Evolutionary conservation across 2,888 invertebrate species (phyloP).

Genomic region (Ochlodes sylvanus): DNA sequence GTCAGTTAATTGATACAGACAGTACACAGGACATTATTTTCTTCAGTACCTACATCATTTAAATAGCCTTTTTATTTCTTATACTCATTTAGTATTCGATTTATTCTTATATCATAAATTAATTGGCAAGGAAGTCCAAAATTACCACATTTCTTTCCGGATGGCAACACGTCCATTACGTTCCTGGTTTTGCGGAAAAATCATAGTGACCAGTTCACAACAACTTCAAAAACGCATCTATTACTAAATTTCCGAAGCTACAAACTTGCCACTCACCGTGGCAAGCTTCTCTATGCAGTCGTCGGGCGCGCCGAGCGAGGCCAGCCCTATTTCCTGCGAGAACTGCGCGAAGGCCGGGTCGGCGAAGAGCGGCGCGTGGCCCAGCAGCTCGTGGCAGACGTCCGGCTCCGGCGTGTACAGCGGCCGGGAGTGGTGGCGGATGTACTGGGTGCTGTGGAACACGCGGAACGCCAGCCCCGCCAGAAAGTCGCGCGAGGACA

Average conservation of each 20-base stretch:
- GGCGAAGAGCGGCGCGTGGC: slow-evolving; percentile 98
- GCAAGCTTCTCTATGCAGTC: slow-evolving; percentile 98
- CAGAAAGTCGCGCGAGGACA: slow-evolving; percentile 99
- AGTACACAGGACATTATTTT: no score
- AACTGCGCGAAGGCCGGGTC: slow-evolving; percentile 98
- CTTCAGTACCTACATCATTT: no score
- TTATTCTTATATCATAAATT: no score
- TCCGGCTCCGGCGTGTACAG: slow-evolving; percentile 99
- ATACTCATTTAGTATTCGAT: no score
- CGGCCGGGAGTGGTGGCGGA: slow-evolving; percentile 96
- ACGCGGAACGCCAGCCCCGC: slow-evolving; percentile 99
- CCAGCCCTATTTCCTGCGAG: slow-evolving; percentile 98
- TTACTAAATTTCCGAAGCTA: not conserved
- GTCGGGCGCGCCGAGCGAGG: slow-evolving; percentile 98
- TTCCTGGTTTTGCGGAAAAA: no score
- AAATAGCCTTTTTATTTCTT: no score
- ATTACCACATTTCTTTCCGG: no score
- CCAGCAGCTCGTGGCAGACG: slow-evolving; percentile 97
- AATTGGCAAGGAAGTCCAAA: no score
- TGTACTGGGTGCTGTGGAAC: slow-evolving; percentile 99
- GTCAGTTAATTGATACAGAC: no score
- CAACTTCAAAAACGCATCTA: no score
- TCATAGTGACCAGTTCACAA: no score
- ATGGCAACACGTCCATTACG: no score
- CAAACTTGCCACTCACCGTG: slow-evolving; percentile 87